Conservation (phyloP, 2,888 invertebrate genomes). For the Atherix ibis region DNA sequence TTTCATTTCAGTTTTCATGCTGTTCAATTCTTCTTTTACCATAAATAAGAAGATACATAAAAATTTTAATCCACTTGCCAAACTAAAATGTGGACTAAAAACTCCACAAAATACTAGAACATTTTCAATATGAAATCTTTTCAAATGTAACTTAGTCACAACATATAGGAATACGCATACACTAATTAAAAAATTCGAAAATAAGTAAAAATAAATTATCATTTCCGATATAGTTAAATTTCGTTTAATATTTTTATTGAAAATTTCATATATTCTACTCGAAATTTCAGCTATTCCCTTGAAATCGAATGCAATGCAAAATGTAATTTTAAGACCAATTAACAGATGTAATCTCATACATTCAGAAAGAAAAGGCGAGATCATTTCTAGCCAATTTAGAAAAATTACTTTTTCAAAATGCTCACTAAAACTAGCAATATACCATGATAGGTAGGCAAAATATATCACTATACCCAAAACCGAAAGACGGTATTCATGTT, state of each 20-base stretch:
- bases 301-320: conserved; percentile 3
- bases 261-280: background rate
- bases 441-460: conserved; percentile 13
- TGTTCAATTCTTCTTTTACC: conserved; percentile 2
- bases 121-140: conserved; percentile 2
- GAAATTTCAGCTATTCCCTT: conserved; percentile 6
- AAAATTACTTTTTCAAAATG: conserved; percentile 4
- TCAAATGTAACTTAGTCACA: conserved; percentile 1
- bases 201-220: conserved; percentile 3
- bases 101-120: conserved; percentile 2
- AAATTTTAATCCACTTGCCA: conserved; percentile 3
- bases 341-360: conserved; percentile 7
- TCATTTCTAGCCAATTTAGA: conserved; percentile 1
- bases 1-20: background rate
- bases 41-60: conserved; percentile 4
- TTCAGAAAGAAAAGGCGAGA: conserved; percentile 8
- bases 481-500: conserved; percentile 13
- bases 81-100: conserved; percentile 3
- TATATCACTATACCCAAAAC: conserved; percentile 13
- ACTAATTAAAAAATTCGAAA: background rate
- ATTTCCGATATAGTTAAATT: conserved; percentile 1
- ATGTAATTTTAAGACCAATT: conserved; percentile 5
- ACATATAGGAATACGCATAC: conserved; percentile 1
- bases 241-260: background rate
- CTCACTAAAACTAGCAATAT: conserved; percentile 8